phyloP scores from a whole-genome alignment of 2,113 vertebrate genomes.

The Pelodiscus sinensis region DNA sequence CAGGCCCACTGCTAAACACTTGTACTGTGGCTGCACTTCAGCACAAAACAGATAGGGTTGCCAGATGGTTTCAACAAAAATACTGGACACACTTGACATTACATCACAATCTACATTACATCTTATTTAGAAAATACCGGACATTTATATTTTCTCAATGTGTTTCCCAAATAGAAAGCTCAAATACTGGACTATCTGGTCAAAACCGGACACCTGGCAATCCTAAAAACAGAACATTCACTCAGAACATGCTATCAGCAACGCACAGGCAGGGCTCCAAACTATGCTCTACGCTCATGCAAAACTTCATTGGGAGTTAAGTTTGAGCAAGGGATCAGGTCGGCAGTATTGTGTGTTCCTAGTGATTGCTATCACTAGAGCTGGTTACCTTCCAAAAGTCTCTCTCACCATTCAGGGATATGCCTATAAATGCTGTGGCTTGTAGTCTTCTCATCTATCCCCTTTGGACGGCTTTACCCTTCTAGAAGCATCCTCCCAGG shows the following conservation, averaged over 20 bases:
- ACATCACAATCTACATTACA: no score
- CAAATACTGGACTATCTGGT: no score
- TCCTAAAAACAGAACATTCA: neutral
- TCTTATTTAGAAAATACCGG: no score
- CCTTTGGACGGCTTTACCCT: slow-evolving; percentile 16
- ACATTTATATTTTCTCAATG: no score
- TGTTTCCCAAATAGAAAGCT: no score
- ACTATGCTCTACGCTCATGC: rapidly evolving
- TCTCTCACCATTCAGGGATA: neutral
- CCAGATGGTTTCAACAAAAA: no score
- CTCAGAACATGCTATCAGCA: neutral
- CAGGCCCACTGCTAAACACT: neutral
- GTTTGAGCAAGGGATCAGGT: neutral
- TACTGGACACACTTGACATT: no score
- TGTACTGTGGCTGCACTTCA: slow-evolving; percentile 21
- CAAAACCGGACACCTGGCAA: no score
- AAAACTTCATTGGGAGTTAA: rapidly evolving
- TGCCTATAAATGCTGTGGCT: neutral
- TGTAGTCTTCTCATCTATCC: neutral
- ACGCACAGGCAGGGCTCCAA: rapidly evolving
- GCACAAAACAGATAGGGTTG: neutral
- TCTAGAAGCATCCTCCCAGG: neutral
- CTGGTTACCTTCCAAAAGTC: neutral
- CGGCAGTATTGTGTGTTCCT: neutral
- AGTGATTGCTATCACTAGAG: rapidly evolving